Evolutionary conservation across 2,113 vertebrate species (phyloP), one percentile per base, ranked within the genome.

Genomic region (Psettodes erumei): DNA sequence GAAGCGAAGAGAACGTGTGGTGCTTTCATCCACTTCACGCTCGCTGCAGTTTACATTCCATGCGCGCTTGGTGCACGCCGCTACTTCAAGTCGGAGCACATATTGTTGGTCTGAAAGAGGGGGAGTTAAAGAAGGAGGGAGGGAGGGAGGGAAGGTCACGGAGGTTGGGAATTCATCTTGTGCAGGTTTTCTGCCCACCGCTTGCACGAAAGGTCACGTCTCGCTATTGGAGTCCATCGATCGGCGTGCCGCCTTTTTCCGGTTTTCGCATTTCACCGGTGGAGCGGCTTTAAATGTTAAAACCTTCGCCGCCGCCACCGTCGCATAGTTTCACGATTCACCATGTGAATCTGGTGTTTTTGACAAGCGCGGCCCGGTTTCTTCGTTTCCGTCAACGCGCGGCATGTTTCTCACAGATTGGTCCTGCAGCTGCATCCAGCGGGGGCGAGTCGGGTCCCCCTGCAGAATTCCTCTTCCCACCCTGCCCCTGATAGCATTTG

Each of bases 391-490:
- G 60, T 56, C n/a, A 43, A 61, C 25, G 37, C 30, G 58, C 35
- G 42, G 70, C 67, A 79, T 42, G 73, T 82, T 91, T 90, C 83
- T 80, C 84, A 84, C 87, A 86, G 79, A 68, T 72, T 37, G n/a
- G 71, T 82, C 77, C 71, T 63, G 75, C 93, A 94, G 92, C 94
- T 94, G 93, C 87, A 75, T 48, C 79, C 65, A 38, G 73, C 67
- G 84, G 75, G 83, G 81, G 79, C 50, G 82, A 86, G 27, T 55
- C 15, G 21, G 77, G 64, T 69, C 67, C 80, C 86, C 64, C 70
- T 51, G 59, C 67, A 77, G 81, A 75, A 79, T 81, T 82, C 73
- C n/a, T n/a, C n/a, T 90, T 92, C 87, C 90, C 91, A 91, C 85
- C 76, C 75, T 80, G 81, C 48, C 33, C 76, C 54, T 66, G 75